Conservation (phyloP, 2,888 invertebrate genomes). For the Andrena minutula region DNA sequence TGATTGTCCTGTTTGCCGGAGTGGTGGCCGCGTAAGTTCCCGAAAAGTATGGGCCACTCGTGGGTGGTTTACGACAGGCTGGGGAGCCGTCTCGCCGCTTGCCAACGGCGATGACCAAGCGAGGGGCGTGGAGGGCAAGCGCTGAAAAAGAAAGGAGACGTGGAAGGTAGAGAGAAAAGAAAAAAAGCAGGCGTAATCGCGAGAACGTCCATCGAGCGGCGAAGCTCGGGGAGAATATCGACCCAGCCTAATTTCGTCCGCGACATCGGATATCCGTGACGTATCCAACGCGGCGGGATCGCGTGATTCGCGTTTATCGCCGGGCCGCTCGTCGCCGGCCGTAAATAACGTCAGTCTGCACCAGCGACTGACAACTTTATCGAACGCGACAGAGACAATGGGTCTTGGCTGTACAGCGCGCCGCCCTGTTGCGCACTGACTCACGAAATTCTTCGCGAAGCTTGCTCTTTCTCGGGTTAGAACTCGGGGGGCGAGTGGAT, state of each 20-base stretch:
- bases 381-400: slow-evolving; percentile 36
- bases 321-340: neutral
- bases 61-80: slow-evolving; percentile 68
- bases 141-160: slow-evolving; percentile 8
- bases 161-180: slow-evolving; percentile 28
- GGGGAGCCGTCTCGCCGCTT: slow-evolving; percentile 6
- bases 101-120: slow-evolving; percentile 10
- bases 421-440: neutral
- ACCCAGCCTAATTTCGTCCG: slow-evolving; percentile 44
- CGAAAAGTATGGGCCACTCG: slow-evolving; percentile 60
- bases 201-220: slow-evolving; percentile 18
- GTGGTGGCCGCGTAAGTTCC: slow-evolving; percentile 65
- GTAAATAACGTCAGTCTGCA: slow-evolving; percentile 33
- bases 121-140: neutral
- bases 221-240: slow-evolving; percentile 49
- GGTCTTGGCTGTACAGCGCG: neutral
- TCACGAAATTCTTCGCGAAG: too few relatives aligned
- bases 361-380: slow-evolving; percentile 34
- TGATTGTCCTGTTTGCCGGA: slow-evolving; percentile 74
- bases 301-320: slow-evolving; percentile 23
- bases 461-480: too few relatives aligned
- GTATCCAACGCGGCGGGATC: neutral
- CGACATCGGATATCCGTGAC: neutral
- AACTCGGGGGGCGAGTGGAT: too few relatives aligned
- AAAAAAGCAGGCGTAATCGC: slow-evolving; percentile 46